Evolutionary conservation across 1,140 invertebrate genomes (phyloP).

Genomic region (Ladona fulva): DNA sequence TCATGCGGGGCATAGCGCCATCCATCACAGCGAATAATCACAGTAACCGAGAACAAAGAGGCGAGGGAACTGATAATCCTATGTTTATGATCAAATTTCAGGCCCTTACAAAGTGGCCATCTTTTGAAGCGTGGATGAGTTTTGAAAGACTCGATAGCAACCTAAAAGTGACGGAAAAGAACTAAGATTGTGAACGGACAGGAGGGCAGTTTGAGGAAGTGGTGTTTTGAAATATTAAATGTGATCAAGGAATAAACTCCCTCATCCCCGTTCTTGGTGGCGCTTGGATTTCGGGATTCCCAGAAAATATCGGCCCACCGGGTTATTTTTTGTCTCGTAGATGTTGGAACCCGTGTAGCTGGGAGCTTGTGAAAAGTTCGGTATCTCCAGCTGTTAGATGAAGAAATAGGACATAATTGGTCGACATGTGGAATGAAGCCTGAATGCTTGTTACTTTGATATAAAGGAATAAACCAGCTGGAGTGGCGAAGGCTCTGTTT

Average conservation of each 20-base stretch:
- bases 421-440: too few relatives aligned
- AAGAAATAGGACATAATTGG: constrained; percentile 8
- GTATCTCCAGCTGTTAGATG: constrained; percentile 24
- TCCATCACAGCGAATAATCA: constrained; percentile 13
- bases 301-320: not conserved
- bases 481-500: too few relatives aligned
- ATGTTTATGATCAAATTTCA: not conserved
- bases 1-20: not conserved
- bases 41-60: constrained; percentile 18
- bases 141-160: too few relatives aligned
- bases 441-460: too few relatives aligned
- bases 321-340: too few relatives aligned
- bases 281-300: not conserved
- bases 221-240: not conserved
- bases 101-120: not conserved
- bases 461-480: too few relatives aligned
- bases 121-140: not conserved
- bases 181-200: not conserved
- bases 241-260: not conserved
- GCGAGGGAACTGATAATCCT: not conserved
- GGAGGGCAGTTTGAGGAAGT: not conserved
- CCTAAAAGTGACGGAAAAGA: not conserved
- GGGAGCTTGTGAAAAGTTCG: constrained; percentile 21
- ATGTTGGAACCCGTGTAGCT: too few relatives aligned
- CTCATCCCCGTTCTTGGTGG: too few relatives aligned